phyloP scores from a whole-genome alignment of 2,888 invertebrate species.

The Arctia plantaginis region DNA sequence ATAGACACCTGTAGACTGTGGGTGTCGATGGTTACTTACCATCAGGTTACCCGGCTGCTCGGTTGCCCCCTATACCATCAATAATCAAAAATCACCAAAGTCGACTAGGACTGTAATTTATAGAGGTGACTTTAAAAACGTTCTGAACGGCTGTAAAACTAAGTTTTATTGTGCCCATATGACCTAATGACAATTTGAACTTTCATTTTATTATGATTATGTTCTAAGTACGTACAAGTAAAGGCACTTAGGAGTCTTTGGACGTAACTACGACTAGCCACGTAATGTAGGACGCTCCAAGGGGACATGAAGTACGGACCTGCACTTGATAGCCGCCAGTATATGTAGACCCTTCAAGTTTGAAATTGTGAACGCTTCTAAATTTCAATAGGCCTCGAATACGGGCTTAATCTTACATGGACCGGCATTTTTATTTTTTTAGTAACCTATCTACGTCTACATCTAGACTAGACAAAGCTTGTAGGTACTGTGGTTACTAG shows the following conservation, averaged over 20 bases:
- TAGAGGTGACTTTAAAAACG: not conserved
- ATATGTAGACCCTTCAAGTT: not conserved
- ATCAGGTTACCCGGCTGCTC: too few species aligned
- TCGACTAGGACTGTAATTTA: not conserved
- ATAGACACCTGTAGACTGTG: too few species aligned
- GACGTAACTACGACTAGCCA: slow-evolving; percentile 10
- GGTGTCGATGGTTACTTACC: too few species aligned
- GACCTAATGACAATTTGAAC: not conserved
- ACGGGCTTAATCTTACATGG: not conserved
- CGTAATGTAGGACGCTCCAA: slow-evolving; percentile 21
- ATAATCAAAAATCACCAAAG: too few species aligned
- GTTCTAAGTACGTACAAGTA: slow-evolving; percentile 10
- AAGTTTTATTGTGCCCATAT: not conserved
- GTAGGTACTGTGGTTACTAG: too few species aligned
- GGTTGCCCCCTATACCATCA: too few species aligned
- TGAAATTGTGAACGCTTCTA: not conserved
- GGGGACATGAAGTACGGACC: slow-evolving; percentile 8
- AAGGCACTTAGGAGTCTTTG: slow-evolving; percentile 20
- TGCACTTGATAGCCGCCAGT: slow-evolving; percentile 8
- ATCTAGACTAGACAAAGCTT: too few species aligned
- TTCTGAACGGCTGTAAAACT: not conserved
- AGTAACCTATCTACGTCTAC: not conserved
- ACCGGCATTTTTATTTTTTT: not conserved
- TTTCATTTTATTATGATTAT: slow-evolving; percentile 8
- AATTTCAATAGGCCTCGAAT: slow-evolving; percentile 1